These are phyloP conservation scores for Calephelis nemesis DNA, from an alignment of 1,140 invertebrate species.

Conservation along the genomic window DNA sequence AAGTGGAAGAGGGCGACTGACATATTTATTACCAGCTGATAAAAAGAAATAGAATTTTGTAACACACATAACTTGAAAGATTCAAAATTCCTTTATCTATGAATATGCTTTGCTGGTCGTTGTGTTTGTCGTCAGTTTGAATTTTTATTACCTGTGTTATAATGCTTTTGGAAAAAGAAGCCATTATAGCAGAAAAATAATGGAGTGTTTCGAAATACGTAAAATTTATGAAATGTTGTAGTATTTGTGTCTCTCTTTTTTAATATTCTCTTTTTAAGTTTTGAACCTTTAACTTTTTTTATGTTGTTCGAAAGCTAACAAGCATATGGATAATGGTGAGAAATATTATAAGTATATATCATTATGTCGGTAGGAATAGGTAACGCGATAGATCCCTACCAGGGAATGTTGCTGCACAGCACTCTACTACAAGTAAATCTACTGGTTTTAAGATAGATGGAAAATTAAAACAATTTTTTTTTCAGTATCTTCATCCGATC, in stretches of 20 bases:
- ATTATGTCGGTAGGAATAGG: no score
- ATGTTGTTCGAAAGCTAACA: no score
- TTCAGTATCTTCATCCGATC: no score
- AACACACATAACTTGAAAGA: slow-evolving; percentile 23
- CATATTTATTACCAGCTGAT: slow-evolving; percentile 67
- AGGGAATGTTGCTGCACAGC: no score
- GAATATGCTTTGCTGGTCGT: background rate
- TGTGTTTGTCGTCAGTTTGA: slow-evolving; percentile 1
- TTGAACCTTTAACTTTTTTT: no score
- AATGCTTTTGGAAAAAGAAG: background rate
- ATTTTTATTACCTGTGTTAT: background rate
- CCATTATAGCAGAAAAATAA: background rate
- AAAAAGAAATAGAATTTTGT: slow-evolving; percentile 54
- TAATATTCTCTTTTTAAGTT: no score
- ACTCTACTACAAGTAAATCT: no score
- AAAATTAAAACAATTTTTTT: no score
- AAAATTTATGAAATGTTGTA: background rate
- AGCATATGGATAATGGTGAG: no score
- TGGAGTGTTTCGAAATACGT: background rate
- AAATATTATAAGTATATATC: no score
- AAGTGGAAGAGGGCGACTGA: slow-evolving; percentile 54
- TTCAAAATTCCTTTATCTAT: slow-evolving; percentile 36
- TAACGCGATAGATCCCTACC: no score
- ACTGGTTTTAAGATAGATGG: no score
- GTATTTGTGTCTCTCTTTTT: background rate